Base-by-base conservation (phyloP, 2,113 vertebrate genomes). In the Struthidea cinerea region DNA sequence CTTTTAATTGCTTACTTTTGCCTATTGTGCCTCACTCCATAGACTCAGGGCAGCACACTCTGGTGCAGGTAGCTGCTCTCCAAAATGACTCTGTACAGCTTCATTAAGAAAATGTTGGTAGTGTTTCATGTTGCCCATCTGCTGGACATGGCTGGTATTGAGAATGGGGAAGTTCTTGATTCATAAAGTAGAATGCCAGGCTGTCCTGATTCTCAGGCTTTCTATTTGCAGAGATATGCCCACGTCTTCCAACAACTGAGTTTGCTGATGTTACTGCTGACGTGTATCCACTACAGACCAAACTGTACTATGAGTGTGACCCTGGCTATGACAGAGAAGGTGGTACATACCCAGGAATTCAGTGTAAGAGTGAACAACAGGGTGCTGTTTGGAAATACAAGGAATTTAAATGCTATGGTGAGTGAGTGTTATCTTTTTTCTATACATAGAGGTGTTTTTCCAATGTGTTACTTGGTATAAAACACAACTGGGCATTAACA, bases 231-330 rank as follows among this genome's bases (percentile, higher is more conserved):
- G 96, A 22, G 26, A 0, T 0, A 30, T 97, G 96, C 57, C 88
- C 83, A 46, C 0, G 0, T n/a, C 71, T 13, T 81, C 60, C 52
- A 78, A 1, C 0, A 1, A 20, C 1, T 1, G 8, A 84, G 23
- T 96, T 96, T 96, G 88, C 73, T 64, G 93, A 97, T 14, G 16
- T 94, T 61, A 76, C 39, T 83, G 92, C 77, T 75, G 10, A 94
- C 9, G 7, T 0, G 0, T 94, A 93, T 49, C 37, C 55, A 22
- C 6, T 5, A 71, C 15, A 21, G 37, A 97, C 92, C 56, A 95
- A 1, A 44, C 22, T 90, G 24, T 84, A 63, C 30, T 97, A 97
- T 20, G 0, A 6, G 1, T 97, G 96, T 76, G 83, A 96, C 23
- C 37, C 7, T 10, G 96, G 93, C 53, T 97, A 97, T 18, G 1